Conservation (phyloP, 2,113 vertebrate species). For the Guaruba guarouba region DNA sequence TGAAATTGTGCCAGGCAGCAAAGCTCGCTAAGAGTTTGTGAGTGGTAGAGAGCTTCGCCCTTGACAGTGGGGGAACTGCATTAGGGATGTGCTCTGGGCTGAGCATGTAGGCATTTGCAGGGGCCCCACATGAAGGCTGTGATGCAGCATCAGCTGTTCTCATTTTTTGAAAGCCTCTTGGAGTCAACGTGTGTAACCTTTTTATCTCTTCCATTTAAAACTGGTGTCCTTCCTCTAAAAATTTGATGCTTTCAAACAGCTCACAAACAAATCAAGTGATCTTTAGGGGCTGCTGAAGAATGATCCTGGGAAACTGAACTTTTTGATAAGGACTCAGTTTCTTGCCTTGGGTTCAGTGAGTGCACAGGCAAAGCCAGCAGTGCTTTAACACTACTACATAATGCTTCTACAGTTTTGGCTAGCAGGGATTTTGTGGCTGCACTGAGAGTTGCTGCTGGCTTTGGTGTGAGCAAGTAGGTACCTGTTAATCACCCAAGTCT, state of each 20-base stretch:
- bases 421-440: neutral
- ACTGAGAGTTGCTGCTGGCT: neutral
- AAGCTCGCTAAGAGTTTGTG: neutral
- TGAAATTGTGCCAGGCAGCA: neutral
- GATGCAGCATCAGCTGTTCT: neutral
- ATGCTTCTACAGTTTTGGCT: neutral
- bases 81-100: neutral
- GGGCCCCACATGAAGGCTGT: fast-evolving
- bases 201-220: neutral
- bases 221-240: neutral
- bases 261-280: neutral
- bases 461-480: neutral
- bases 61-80: neutral
- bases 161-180: neutral
- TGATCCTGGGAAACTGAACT: neutral
- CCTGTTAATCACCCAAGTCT: neutral
- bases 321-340: neutral
- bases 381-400: fast-evolving
- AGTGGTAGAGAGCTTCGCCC: neutral
- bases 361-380: no score
- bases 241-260: neutral
- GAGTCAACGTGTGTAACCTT: fast-evolving
- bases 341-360: neutral
- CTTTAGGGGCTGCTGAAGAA: neutral
- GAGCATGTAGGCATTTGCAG: neutral